Evolutionary conservation across 2,113 vertebrate species (phyloP), one percentile per base, ranked within the genome.

Genomic region (Labeo catla): DNA sequence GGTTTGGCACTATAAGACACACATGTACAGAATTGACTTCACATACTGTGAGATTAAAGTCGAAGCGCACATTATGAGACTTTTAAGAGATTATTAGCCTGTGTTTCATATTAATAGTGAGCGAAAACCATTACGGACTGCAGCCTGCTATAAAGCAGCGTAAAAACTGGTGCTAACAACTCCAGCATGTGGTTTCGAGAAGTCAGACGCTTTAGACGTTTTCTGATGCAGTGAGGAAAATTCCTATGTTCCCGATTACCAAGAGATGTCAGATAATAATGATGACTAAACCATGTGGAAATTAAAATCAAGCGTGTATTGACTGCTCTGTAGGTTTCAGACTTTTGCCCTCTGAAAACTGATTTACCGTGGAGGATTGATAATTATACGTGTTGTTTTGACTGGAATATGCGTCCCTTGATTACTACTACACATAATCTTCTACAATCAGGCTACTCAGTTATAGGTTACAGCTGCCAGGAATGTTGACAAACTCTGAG

Each of bases 141-240:
- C 54, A 84, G 59, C 36, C 54, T 79, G 74, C 57, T 28, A 76
- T 70, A n/a, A 50, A 78, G 65, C 36, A 70, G 43, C 49, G 76
- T 78, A 81, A 78, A 79, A 82, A 66, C 19, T 28, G 70, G 72
- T 34, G 68, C 63, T 81, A 34, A 70, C 57, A 72, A 43, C 39
- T 87, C 68, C 52, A 54, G 28, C 16, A 45, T 85, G 85, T 0
- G 88, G 88, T 84, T 81, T 89, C 45, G 82, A 87, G 57, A 70
- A 79, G 70, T 82, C n/a, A 63, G 63, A 23, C 7, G 43, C 10
- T 63, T 28, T n/a, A 52, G 73, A 76, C 47, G 21, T 82, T 16
- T 86, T 84, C 11, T 81, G 76, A 77, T 87, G 82, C 50, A 43
- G 6, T 63, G 76, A 84, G 83, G 77, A 81, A 57, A 47, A 45